Base-by-base conservation (phyloP, 1,140 invertebrate species). In the Telenomus remus region DNA sequence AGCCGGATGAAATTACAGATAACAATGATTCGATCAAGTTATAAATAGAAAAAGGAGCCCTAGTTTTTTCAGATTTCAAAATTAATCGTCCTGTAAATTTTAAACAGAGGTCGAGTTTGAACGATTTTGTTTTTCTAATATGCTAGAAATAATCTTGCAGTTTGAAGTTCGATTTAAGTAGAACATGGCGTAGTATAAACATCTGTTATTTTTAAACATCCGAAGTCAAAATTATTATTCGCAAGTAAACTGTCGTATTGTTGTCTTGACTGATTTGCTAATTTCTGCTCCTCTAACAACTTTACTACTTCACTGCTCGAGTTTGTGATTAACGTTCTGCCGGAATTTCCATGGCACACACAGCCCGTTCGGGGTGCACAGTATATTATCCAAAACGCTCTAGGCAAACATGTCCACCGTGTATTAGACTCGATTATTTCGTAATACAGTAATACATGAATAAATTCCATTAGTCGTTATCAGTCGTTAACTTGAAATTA, bases 221-320 rank as follows among this genome's bases (percentile, higher is more conserved):
- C n/a, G n/a, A n/a, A n/a, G n/a, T n/a, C 12, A 34, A 64, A 66
- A 64, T 13, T 51, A 48, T 34, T 51, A 33, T 43, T 12, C 15
- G 34, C 35, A 54, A 69, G 34, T 35, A 14, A 44, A 14, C 60
- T 61, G 65, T 70, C 60, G 65, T 64, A 76, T 76, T 66, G 65
- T 70, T 63, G 61, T 68, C 74, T 76, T 76, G 74, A 71, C 74
- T 76, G 74, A 76, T 76, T 76, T 57, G 74, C 50, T 71, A 76
- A 76, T 76, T 71, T 71, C 74, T 59, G 47, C 55, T 66, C 53
- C 60, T 70, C 55, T 76, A 70, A 76, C 61, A 63, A 71, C 57
- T 68, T 60, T 61, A 49, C 72, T 64, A 48, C 48, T 57, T 57
- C 13, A 53, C 54, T 12, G 55, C 54, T 64, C 60, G 49, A 60